These are phyloP conservation scores for Peromyscus aztecus DNA, from an alignment of 2,797 vertebrate species.

Conservation along the genomic window DNA sequence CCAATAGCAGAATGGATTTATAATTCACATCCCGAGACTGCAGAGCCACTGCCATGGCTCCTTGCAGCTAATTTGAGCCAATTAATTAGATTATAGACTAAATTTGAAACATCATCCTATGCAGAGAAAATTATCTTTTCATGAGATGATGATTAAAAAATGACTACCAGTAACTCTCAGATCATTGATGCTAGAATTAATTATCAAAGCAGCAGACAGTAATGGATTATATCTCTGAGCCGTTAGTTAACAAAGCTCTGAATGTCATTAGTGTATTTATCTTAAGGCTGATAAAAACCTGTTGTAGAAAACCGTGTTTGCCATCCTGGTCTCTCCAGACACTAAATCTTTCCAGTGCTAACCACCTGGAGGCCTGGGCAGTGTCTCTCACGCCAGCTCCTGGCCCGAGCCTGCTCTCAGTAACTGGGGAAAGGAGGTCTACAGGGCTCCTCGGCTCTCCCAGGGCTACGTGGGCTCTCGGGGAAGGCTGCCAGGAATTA, in stretches of 20 bases:
- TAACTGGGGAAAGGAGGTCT: neutral
- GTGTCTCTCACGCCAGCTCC: neutral
- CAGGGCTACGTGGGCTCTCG: neutral
- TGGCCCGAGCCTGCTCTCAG: neutral
- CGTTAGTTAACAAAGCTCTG: conserved; percentile 3
- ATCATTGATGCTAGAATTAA: conserved; percentile 73
- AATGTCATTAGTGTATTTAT: conserved; percentile 65
- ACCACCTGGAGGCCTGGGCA: neutral
- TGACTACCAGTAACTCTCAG: conserved; percentile 77
- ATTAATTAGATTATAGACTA: conserved; percentile 83
- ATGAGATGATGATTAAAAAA: conserved; percentile 83
- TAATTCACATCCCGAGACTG: conserved; percentile 63
- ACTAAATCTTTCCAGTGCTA: neutral
- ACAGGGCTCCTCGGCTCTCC: neutral
- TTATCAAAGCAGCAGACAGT: conserved; percentile 74
- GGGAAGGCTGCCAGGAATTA: neutral
- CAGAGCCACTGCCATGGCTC: conserved; percentile 48
- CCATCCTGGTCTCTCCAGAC: neutral
- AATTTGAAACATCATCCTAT: conserved; percentile 80
- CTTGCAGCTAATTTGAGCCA: conserved; percentile 74
- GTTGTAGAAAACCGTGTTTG: neutral
- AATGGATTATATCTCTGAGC: conserved; percentile 69
- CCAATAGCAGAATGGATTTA: conserved; percentile 73
- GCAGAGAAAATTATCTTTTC: conserved; percentile 80
- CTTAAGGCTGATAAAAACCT: conserved; percentile 56